phyloP scores from a whole-genome alignment of 2,113 vertebrate genomes.

The Lamprotornis superbus region DNA sequence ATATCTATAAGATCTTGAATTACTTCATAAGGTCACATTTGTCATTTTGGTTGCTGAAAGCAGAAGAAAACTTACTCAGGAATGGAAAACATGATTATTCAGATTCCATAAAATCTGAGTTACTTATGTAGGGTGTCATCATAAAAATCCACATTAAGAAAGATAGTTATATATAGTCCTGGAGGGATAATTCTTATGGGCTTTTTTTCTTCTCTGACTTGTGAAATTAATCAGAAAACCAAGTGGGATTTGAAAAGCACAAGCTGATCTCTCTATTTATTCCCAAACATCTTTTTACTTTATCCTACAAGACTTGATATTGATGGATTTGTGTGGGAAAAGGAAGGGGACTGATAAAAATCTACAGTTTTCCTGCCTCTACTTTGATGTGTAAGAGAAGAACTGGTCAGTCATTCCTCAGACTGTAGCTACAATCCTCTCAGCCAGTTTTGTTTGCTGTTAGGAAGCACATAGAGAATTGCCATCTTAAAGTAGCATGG shows the following conservation, averaged over 20 bases:
- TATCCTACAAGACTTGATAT: not conserved
- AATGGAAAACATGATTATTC: not conserved
- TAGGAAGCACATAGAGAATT: not conserved
- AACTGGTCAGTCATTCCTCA: not conserved
- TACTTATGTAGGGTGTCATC: not conserved
- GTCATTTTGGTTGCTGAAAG: slow-evolving; percentile 25
- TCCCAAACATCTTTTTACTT: not conserved
- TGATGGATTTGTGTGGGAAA: not conserved
- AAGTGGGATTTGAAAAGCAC: not conserved
- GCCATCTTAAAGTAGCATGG: not conserved
- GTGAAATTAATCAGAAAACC: slow-evolving; percentile 5
- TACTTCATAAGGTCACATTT: not conserved
- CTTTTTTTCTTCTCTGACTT: not conserved
- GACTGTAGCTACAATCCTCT: not conserved
- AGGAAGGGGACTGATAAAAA: not conserved
- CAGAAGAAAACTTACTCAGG: not conserved
- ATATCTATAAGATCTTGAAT: not conserved
- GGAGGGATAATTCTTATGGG: not conserved
- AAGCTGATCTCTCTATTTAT: not conserved
- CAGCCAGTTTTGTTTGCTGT: not conserved
- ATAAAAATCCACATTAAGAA: slow-evolving; percentile 12
- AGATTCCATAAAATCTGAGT: not conserved
- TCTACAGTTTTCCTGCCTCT: not conserved
- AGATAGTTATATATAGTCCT: not conserved
- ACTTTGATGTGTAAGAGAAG: not conserved